Base-by-base conservation (phyloP, 2,888 invertebrate genomes). In the Hipparchia sbordonii region DNA sequence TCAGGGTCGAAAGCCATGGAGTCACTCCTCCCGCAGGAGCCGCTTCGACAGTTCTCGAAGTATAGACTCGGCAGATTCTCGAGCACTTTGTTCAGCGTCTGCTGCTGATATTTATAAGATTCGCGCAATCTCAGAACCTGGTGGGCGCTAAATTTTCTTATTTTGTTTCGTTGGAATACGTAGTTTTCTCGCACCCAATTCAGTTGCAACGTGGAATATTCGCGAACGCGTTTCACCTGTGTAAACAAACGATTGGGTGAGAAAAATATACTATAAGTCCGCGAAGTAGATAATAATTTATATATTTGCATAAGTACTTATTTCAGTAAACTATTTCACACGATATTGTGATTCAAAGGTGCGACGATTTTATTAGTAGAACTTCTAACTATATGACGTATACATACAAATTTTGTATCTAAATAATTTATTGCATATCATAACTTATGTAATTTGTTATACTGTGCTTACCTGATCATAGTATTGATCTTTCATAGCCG, bases 181-280 rank as follows among this genome's bases (percentile, higher is more conserved):
- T 99, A 99, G 90, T 98, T 98, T 88, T 98, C 98, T 76, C 98
- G 95, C 79, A 99, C 97, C 96, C 98, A 97, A 89, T 98, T 98
- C 81, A 99, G 94, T 90, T 98, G 98, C 75, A 96, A 95, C 56
- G 97, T 97, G 33, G 98, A 98, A 88, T 99, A 99, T 84, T 98
- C 98, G 72, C 98, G 95, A 56, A 98, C 98, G 80, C 97, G 96
- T 87, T 97, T 97, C 77, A 98, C 97, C 97, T 98, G 95, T 72
- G 89, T 77, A 82, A 82, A 81, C 74, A 78, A 74, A 71, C 71
- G 67, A 59, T 48, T 63, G 67, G 63, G 48, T 65, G 52, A 52
- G 23, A 52, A 52, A 2, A 13, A 51, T 13, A 48, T 51, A 12
- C 6, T 23, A 8, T 33, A 59, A 23, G 23, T 8, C 3, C 48